These are phyloP conservation scores for Andrena camellia DNA, from an alignment of 2,888 invertebrate genomes.

Conservation along the genomic window DNA sequence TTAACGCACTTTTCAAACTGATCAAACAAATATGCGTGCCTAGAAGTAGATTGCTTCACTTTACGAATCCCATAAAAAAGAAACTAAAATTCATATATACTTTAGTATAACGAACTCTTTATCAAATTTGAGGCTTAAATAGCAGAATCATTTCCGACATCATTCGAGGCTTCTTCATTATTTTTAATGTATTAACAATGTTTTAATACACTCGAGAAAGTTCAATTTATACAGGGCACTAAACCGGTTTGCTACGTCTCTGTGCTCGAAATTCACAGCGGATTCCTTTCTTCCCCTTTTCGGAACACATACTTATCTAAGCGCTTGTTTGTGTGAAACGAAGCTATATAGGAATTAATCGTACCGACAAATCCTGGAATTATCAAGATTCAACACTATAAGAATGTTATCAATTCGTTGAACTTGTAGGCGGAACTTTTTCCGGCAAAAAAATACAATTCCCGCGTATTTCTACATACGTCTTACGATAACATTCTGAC, in stretches of 20 bases:
- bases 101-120: background rate
- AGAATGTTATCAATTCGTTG: background rate
- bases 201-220: background rate
- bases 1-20: background rate
- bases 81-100: background rate
- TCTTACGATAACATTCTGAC: background rate
- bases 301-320: slow-evolving; percentile 74
- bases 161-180: background rate
- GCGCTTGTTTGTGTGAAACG: slow-evolving; percentile 28
- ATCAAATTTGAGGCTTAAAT: background rate
- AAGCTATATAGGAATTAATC: background rate
- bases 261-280: slow-evolving; percentile 51
- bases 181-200: slow-evolving; percentile 6
- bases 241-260: slow-evolving; percentile 58
- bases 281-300: slow-evolving; percentile 59
- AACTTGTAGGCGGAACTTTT: background rate
- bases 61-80: background rate
- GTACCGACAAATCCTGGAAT: slow-evolving; percentile 3
- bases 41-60: too few relatives aligned
- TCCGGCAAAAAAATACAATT: slow-evolving; percentile 1
- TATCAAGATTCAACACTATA: slow-evolving; percentile 17
- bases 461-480: background rate
- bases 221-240: slow-evolving; percentile 32
- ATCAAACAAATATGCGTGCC: background rate
- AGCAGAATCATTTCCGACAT: background rate